phyloP scores from a whole-genome alignment of 30 jellyfish, hydroid and myxozoan genomes.

The Pseudorhiza aurosa region DNA sequence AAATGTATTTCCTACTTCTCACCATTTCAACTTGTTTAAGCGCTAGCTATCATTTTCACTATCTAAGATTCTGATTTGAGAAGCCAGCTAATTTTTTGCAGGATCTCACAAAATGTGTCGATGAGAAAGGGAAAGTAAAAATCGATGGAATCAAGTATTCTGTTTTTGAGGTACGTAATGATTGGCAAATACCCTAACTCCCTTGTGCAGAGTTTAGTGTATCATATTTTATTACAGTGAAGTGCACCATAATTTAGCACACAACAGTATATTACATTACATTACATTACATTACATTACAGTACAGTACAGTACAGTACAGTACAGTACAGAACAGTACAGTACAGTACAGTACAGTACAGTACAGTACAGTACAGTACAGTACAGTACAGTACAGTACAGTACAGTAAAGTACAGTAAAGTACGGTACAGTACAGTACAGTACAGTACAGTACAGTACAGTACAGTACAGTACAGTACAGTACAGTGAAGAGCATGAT shows the following conservation, averaged over 20 bases:
- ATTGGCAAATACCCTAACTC: neutral
- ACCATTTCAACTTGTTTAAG: too few relatives aligned
- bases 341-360: neutral
- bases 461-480: constrained; percentile 15
- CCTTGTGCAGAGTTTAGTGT: neutral
- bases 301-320: neutral
- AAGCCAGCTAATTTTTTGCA: too few relatives aligned
- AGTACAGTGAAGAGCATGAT: neutral
- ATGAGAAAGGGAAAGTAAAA: constrained; percentile 57
- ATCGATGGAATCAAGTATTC: constrained; percentile 55
- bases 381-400: neutral
- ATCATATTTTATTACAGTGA: too few relatives aligned
- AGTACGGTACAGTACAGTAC: constrained; percentile 11
- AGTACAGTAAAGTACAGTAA: neutral
- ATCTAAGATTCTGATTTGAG: too few relatives aligned
- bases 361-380: neutral
- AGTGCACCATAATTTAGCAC: too few relatives aligned
- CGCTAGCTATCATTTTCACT: too few relatives aligned
- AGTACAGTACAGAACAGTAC: neutral
- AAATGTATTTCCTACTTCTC: too few relatives aligned
- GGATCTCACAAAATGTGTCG: constrained; percentile 36
- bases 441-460: neutral
- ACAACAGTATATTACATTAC: too few relatives aligned
- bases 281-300: too few relatives aligned
- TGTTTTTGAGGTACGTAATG: constrained; percentile 47